Evolutionary conservation across 1,140 invertebrate species (phyloP), one percentile per base, ranked within the genome.

Genomic region (Riptortus pedestris): DNA sequence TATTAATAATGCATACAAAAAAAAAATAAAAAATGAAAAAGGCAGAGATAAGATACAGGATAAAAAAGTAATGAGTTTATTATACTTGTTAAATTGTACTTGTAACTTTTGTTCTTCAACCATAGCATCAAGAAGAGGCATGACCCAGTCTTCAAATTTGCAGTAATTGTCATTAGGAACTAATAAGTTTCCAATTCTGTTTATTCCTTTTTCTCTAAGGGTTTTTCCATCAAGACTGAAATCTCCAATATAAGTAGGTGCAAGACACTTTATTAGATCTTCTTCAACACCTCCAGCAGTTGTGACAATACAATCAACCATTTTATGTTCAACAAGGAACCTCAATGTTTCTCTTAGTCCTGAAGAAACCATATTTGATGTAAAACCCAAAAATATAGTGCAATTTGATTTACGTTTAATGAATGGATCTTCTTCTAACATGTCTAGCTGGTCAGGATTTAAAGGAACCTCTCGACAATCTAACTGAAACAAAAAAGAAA

Each of bases 101-200:
- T 85, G 81, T 65, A 79, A 74, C 67, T 87, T 83, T 73, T 99
- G 96, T 73, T 98, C 93, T 57, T 81, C 75, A 16, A 98, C 72
- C 88, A 98, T 91, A 73, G 87, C 81, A 73, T 98, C 90, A 20
- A 99, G 79, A 70, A 93, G 83, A 0, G 97, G 97, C 77, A 90
- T 93, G 0, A 99, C 78, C 96, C 96, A 99, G 73, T 98, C 90
- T 78, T 99, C 96, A 80, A 99, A 99, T 69, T 85, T 80, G 71
- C 96, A 98, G 76, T 99, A 99, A 78, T 99, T 99, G 70, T 96
- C 85, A 80, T 99, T 99, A 4, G 97, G 96, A 1, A 98, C 94
- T 26, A 99, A 77, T 29, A 99, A 79, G 79, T 99, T 99, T 29
- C 97, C 96, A 69, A 96, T 98, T 69, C 97, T 79, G 76, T 99